Conservation (phyloP, 2,113 vertebrate species). For the Oncorhynchus tshawytscha region DNA sequence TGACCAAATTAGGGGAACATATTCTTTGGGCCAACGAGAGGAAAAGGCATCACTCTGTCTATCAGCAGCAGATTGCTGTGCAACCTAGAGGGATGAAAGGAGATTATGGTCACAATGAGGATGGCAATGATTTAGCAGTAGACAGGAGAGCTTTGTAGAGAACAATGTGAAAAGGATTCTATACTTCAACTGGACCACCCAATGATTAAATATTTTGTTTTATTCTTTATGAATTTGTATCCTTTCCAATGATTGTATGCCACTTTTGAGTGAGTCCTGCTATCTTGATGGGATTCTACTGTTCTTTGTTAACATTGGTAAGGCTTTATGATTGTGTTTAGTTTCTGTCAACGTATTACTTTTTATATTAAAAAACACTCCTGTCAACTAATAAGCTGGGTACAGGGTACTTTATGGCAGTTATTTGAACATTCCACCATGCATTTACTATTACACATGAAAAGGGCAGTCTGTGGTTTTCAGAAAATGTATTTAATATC, state of each 20-base stretch:
- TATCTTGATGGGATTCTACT: constrained; percentile 54
- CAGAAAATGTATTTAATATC: constrained; percentile 71
- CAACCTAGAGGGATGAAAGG: constrained; percentile 55
- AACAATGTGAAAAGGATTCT: constrained; percentile 78
- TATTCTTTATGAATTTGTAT: constrained; percentile 53
- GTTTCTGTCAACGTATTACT: constrained; percentile 82
- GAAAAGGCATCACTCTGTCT: constrained; percentile 61
- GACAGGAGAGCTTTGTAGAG: constrained; percentile 64
- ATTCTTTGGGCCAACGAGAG: constrained; percentile 67
- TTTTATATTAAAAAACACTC: constrained; percentile 85
- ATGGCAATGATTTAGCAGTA: constrained; percentile 49
- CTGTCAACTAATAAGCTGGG: constrained; percentile 87
- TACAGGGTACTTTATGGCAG: constrained; percentile 84
- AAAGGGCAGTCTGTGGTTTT: constrained; percentile 71
- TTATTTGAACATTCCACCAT: constrained; percentile 72
- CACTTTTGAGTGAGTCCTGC: constrained; percentile 75
- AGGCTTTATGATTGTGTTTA: constrained; percentile 76
- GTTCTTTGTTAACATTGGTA: constrained; percentile 71
- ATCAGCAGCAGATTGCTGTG: constrained; percentile 60
- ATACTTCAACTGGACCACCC: constrained; percentile 76
- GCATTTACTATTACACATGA: constrained; percentile 58
- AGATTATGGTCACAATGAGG: constrained; percentile 50
- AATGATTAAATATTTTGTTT: constrained; percentile 65
- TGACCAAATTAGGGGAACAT: constrained; percentile 74
- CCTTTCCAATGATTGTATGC: constrained; percentile 74